phyloP scores from a whole-genome alignment of 1,140 invertebrate genomes.

The Chlorops oryzae region DNA sequence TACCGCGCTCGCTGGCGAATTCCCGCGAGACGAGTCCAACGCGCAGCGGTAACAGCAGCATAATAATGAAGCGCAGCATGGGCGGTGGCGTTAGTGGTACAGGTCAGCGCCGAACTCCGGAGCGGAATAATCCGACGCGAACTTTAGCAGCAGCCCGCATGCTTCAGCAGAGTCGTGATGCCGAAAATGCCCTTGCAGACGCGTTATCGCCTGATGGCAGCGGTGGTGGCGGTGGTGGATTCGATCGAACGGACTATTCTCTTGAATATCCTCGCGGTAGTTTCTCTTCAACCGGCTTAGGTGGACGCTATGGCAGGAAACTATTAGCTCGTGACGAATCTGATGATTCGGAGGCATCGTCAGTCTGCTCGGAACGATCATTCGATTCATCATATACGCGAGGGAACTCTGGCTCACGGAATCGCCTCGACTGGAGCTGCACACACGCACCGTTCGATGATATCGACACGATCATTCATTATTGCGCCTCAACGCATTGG shows the following conservation, averaged over 20 bases:
- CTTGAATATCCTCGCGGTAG: no score
- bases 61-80: constrained; percentile 39
- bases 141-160: constrained; percentile 74
- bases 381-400: constrained; percentile 65
- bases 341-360: constrained; percentile 90
- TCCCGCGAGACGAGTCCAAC: constrained; percentile 63
- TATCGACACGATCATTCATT: constrained; percentile 81
- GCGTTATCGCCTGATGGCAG: constrained; percentile 51
- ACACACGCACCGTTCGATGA: constrained; percentile 57
- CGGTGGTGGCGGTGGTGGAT: constrained; percentile 10
- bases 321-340: constrained; percentile 57
- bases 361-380: constrained; percentile 87
- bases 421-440: constrained; percentile 58
- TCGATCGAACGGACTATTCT: no score
- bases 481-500: constrained; percentile 84
- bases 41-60: constrained; percentile 30
- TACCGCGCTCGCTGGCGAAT: constrained; percentile 63
- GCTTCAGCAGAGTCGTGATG: constrained; percentile 81
- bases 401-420: constrained; percentile 63
- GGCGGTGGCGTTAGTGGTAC: constrained; percentile 35
- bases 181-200: constrained; percentile 74
- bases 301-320: constrained; percentile 37
- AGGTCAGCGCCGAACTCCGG: constrained; percentile 45
- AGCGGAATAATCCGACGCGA: constrained; percentile 53
- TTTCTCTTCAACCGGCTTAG: constrained; percentile 15